Percentiles rank a stretch among this genome's conserved stretches.
phyloP scores from a whole-genome alignment of 30 jellyfish, hydroid and myxozoan species.

The Phacellophora camtschatica region DNA sequence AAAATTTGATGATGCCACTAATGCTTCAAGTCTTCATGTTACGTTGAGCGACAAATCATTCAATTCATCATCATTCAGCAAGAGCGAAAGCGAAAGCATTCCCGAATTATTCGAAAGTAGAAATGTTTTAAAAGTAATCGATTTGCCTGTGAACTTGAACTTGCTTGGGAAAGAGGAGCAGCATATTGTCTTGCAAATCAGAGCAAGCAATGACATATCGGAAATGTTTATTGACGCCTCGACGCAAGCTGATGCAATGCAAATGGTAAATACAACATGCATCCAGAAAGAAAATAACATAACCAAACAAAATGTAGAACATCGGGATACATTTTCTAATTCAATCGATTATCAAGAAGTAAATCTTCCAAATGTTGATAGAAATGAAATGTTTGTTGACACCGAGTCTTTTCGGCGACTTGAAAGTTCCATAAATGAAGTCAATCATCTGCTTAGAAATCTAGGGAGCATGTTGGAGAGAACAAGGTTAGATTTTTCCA shows the following conservation, averaged over 20 bases:
- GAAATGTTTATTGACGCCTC: not conserved
- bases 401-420: conserved; percentile 52
- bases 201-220: not conserved
- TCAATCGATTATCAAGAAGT: not conserved
- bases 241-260: not conserved
- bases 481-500: conserved; percentile 44
- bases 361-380: not conserved
- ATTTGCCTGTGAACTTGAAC: not conserved
- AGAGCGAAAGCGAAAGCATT: too few species aligned
- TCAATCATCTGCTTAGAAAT: conserved; percentile 38
- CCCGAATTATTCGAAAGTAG: not conserved
- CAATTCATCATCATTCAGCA: too few species aligned
- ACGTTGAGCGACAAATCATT: too few species aligned
- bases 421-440: conserved; percentile 61
- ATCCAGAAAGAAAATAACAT: too few species aligned
- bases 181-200: not conserved
- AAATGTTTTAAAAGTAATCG: not conserved
- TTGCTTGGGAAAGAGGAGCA: not conserved
- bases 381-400: conserved; percentile 33
- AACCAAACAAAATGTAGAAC: not conserved
- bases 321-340: not conserved
- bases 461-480: conserved; percentile 53
- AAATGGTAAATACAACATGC: not conserved
- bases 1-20: not conserved
- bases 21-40: not conserved